Conservation (phyloP, 2,888 invertebrate species). For the Hipparchia semele region DNA sequence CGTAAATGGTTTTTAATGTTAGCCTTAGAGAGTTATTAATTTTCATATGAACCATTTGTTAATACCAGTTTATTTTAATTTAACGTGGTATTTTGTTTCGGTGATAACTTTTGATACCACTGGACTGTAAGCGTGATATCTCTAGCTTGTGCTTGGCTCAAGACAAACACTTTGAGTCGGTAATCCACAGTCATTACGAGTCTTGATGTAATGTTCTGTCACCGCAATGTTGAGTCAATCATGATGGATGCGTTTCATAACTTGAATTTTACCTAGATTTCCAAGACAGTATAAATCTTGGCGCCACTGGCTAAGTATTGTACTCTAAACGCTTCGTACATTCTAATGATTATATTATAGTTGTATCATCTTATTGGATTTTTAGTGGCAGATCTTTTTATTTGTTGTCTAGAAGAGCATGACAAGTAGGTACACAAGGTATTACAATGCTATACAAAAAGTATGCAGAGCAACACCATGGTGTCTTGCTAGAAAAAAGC, state of each 20-base stretch:
- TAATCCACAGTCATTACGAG: slow-evolving; percentile 55
- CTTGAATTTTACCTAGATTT: slow-evolving; percentile 8
- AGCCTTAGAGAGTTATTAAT: not conserved
- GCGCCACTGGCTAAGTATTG: not conserved
- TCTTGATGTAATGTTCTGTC: slow-evolving; percentile 55
- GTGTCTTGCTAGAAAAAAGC: too few species aligned
- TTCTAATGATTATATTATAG: not conserved
- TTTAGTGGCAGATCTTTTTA: too few species aligned
- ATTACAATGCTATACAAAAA: too few species aligned
- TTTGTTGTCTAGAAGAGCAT: too few species aligned
- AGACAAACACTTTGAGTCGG: slow-evolving; percentile 34
- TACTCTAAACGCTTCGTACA: not conserved
- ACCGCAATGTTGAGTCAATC: slow-evolving; percentile 56
- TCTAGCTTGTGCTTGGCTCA: slow-evolving; percentile 33
- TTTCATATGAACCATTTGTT: not conserved
- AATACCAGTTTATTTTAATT: not conserved
- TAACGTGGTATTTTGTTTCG: not conserved
- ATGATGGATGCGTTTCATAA: slow-evolving; percentile 48
- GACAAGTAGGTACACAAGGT: too few species aligned
- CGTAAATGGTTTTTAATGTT: not conserved
- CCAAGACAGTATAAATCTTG: not conserved
- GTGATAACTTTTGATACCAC: not conserved
- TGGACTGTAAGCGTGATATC: not conserved
- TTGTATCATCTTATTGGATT: not conserved
- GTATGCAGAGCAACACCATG: too few species aligned